Base-by-base conservation (phyloP, 2,113 vertebrate genomes). In the Toxotes chatareus region DNA sequence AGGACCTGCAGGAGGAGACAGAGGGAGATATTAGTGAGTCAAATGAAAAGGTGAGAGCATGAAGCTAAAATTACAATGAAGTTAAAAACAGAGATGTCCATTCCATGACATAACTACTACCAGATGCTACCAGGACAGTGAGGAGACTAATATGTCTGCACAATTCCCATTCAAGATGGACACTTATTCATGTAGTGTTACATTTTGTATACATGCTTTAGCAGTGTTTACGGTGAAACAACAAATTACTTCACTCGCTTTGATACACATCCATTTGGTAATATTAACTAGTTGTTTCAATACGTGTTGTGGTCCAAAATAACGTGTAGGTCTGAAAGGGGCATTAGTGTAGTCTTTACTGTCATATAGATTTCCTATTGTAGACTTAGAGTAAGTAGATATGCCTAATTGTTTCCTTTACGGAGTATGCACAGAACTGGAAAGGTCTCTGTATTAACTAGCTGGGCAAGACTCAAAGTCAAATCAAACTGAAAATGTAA, bases 1-100 rank as follows among this genome's bases (percentile, higher is more conserved):
- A 99, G 97, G 93, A 99, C 98, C 98, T 99, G 80, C 31, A 86
- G 80, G 76, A 88, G 47, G 60, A 83, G 36, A 81, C 13, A 63
- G 40, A 49, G 49, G 55, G 40, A 55, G 42, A 67, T 19, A 21
- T 62, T n/a, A 67, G 12, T 32, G 32, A 4, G 38, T 11, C 6
- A 75, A 47, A 42, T 34, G 27, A 16, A 67, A 14, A 53, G 10
- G 14, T 38, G 4, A 66, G 7, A 27, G 59, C 14, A 72, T 49
- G 0, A 57, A 51, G 19, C 19, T 16, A 42, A n/a, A 49, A 34
- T 4, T 36, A 14, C 5, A 17, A 44, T 34, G 0, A 3, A 16
- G 27, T 34, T 56, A 19, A 40, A 71, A 49, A 71, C 27, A 73
- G 10, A 72, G 7, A n/a, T 6, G n/a, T 34, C 21, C 70, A 40